These are phyloP conservation scores for Melanotaenia parkinsoni DNA, from an alignment of 2,797 vertebrate species.

Conservation along the genomic window DNA sequence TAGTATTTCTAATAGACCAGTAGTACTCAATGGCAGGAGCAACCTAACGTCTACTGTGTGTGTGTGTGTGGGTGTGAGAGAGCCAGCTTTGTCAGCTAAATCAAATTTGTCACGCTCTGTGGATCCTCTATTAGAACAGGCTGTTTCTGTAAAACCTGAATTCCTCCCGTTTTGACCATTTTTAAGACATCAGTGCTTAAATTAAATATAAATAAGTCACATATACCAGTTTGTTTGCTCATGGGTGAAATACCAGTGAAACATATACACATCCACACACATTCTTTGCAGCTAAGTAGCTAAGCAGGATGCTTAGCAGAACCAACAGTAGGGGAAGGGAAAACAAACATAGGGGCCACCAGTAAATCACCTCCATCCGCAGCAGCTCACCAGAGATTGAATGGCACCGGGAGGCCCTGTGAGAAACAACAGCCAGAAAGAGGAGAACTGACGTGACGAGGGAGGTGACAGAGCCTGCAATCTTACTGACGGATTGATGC, in stretches of 20 bases:
- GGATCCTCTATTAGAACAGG: slow-evolving; percentile 48
- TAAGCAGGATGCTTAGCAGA: slow-evolving; percentile 77
- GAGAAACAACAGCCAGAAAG: slow-evolving; percentile 48
- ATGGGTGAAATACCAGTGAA: slow-evolving; percentile 31
- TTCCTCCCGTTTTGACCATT: slow-evolving; percentile 46
- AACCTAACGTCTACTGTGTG: slow-evolving; percentile 31
- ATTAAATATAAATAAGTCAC: slow-evolving; percentile 40
- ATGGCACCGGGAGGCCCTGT: slow-evolving; percentile 63
- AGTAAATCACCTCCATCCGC: slow-evolving; percentile 77
- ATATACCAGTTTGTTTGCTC: slow-evolving; percentile 17
- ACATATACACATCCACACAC: slow-evolving; percentile 42
- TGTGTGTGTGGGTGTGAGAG: slow-evolving; percentile 12
- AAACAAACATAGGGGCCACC: slow-evolving; percentile 77
- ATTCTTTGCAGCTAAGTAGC: slow-evolving; percentile 65
- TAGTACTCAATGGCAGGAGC: slow-evolving; percentile 26
- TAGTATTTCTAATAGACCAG: slow-evolving; percentile 45
- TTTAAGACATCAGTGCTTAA: slow-evolving; percentile 13
- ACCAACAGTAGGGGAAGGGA: slow-evolving; percentile 70
- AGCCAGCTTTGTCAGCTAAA: slow-evolving; percentile 63
- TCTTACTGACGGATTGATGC: slow-evolving; percentile 20
- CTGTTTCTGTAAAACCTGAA: slow-evolving; percentile 50
- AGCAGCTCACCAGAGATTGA: slow-evolving; percentile 64
- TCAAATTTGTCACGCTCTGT: slow-evolving; percentile 58
- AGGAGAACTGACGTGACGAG: slow-evolving; percentile 23
- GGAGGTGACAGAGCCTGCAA: not conserved